phyloP scores from a whole-genome alignment of 1,140 invertebrate species.

The Drosophila ironensis region DNA sequence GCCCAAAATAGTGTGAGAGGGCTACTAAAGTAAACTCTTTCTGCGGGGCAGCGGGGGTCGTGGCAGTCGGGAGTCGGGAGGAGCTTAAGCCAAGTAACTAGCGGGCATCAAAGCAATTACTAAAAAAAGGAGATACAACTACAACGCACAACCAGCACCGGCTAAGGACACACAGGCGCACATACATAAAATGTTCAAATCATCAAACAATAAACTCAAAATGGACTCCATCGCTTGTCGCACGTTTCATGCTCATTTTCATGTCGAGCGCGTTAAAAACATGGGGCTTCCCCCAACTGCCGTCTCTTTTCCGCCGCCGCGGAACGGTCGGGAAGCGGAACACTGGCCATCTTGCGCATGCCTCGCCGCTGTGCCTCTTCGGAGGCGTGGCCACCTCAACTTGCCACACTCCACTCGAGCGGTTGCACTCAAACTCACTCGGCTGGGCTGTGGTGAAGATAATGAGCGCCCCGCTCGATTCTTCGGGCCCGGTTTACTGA shows the following conservation, averaged over 20 bases:
- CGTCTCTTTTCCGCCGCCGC: conserved; percentile 29
- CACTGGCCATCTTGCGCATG: conserved; percentile 73
- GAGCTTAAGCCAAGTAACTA: conserved; percentile 55
- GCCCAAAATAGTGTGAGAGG: not conserved
- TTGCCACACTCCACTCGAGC: conserved; percentile 4
- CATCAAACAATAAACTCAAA: conserved; percentile 82
- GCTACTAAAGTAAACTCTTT: conserved; percentile 28
- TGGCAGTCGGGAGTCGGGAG: not conserved
- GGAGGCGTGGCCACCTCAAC: conserved; percentile 35
- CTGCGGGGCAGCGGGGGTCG: conserved; percentile 14
- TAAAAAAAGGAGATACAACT: conserved; percentile 63
- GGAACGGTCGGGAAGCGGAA: conserved; percentile 56
- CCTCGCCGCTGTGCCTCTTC: not conserved
- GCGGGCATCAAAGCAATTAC: conserved; percentile 57
- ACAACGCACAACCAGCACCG: conserved; percentile 5
- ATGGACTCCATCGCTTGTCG: conserved; percentile 81
- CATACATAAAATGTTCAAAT: conserved; percentile 81
- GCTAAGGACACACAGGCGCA: conserved; percentile 8
- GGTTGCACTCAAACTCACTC: conserved; percentile 20
- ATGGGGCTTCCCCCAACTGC: conserved; percentile 15
- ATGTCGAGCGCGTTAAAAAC: conserved; percentile 77
- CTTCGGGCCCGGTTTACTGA: conserved; percentile 21
- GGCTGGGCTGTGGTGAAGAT: conserved; percentile 62
- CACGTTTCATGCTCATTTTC: conserved; percentile 81
- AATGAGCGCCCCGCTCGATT: conserved; percentile 18